phyloP scores from a whole-genome alignment of 1,140 invertebrate genomes.

The Octopus bimaculoides region DNA sequence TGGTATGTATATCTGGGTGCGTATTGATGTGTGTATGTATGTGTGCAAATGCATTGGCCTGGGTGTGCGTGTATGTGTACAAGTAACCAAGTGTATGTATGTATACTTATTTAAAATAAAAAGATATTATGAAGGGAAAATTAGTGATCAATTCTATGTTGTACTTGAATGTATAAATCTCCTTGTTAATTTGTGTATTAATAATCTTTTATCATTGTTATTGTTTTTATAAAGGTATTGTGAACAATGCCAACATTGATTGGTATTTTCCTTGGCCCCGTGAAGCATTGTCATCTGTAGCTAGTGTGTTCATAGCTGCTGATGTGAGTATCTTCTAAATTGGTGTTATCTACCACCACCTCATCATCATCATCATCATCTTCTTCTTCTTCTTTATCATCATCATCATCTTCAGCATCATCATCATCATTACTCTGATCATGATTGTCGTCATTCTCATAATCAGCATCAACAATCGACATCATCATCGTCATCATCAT shows the following conservation, averaged over 20 bases:
- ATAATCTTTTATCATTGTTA: neutral
- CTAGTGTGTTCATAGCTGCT: constrained; percentile 70
- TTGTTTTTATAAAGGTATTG: constrained; percentile 46
- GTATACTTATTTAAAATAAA: neutral
- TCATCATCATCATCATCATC: too few relatives aligned
- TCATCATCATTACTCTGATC: too few relatives aligned
- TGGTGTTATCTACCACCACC: neutral
- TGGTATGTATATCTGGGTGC: too few relatives aligned
- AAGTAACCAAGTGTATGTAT: too few relatives aligned
- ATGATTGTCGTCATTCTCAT: too few relatives aligned
- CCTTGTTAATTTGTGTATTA: neutral
- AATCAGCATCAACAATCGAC: too few relatives aligned
- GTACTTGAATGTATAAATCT: constrained; percentile 1
- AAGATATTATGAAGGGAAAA: neutral
- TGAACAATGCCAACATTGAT: constrained; percentile 59
- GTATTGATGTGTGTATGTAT: too few relatives aligned
- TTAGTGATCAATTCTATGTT: neutral
- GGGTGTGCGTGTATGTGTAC: too few relatives aligned
- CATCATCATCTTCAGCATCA: too few relatives aligned
- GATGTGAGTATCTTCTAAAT: constrained; percentile 43
- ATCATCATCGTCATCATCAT: too few relatives aligned
- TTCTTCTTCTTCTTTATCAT: too few relatives aligned
- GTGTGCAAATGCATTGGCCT: too few relatives aligned
- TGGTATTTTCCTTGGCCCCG: constrained; percentile 61
- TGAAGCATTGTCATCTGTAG: constrained; percentile 71